phyloP scores from a whole-genome alignment of 2,797 vertebrate genomes.

The Erethizon dorsatum region DNA sequence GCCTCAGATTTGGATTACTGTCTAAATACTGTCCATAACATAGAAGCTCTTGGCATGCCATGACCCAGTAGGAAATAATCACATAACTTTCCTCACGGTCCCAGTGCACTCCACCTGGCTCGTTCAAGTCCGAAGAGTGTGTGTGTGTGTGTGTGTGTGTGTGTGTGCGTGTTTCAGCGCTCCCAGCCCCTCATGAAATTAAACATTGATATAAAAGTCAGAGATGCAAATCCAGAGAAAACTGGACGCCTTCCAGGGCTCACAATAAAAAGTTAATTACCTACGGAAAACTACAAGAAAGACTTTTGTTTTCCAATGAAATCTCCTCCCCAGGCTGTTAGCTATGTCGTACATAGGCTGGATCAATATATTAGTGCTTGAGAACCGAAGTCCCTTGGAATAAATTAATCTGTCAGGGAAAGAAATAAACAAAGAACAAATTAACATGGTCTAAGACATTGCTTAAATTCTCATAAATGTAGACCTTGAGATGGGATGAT shows the following conservation, averaged over 20 bases:
- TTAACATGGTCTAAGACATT: constrained; percentile 93
- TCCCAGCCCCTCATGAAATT: constrained; percentile 80
- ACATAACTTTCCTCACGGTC: background rate
- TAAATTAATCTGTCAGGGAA: constrained; percentile 92
- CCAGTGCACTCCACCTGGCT: background rate
- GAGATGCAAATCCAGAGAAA: constrained; percentile 85
- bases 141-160: background rate
- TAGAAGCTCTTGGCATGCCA: constrained; percentile 25
- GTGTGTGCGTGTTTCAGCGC: background rate
- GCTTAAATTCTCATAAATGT: constrained; percentile 93
- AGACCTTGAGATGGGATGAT: constrained; percentile 92
- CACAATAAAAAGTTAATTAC: constrained; percentile 90
- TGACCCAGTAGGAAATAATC: background rate
- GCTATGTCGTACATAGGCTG: constrained; percentile 89
- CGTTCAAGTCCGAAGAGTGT: background rate
- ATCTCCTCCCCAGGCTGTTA: constrained; percentile 91
- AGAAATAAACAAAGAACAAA: constrained; percentile 93
- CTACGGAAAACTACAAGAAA: constrained; percentile 91
- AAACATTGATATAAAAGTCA: constrained; percentile 88
- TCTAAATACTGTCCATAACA: constrained; percentile 24
- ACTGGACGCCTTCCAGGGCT: constrained; percentile 88
- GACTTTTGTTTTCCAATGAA: constrained; percentile 89
- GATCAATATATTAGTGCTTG: constrained; percentile 90
- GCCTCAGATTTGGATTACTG: background rate
- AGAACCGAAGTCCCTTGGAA: constrained; percentile 91